Evolutionary conservation across 2,888 invertebrate genomes (phyloP), one percentile per base, ranked within the genome.

Genomic region (Rhagophthalmus giganteus): DNA sequence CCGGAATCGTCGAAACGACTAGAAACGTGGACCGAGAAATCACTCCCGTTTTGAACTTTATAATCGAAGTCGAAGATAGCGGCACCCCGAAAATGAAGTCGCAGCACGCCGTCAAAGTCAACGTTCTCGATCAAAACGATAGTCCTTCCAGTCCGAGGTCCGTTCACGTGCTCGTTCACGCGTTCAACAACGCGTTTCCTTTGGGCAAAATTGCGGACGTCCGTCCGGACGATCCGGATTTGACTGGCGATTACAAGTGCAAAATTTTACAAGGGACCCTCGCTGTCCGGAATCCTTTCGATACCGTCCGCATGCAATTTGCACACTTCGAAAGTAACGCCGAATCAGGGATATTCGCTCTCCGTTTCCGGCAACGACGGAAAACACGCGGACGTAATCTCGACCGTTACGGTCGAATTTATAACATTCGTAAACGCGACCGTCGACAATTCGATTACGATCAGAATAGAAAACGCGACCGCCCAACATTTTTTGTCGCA

Each of bases 311-410:
- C 83, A 28, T 96, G 96, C 71, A 86, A 90, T 68, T 79, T 96
- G 54, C 84, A 87, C 62, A 85, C 91, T 7, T 84, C 83, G 31
- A 80, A 82, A 61, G 83, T 88, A 49, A 85, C 84, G 56, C 84
- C 87, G 32, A 83, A 83, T 12, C 82, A 85, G 69, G 87, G 87
- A 5, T 87, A 88, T 67, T 85, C 88, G 0, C 80, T 95, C 62
- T 87, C 85, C 16, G 84, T 95, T 0, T 83, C 86, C 5, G 94
- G 94, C 1, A 93, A 90, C 70, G 97, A 97, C 74, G 95, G 96
- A 1, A 83, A 85, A 60, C 93, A 94, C 68, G 80, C 82, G 45
- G 88, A 91, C 73, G 95, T 95, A 0, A 77, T 85, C n/a, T 95
- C 94, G 1, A 87, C 88, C 4, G 86, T 94, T 2, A 87, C 87